Conservation (phyloP, 2,888 invertebrate genomes). For the Hemithea aestivaria region DNA sequence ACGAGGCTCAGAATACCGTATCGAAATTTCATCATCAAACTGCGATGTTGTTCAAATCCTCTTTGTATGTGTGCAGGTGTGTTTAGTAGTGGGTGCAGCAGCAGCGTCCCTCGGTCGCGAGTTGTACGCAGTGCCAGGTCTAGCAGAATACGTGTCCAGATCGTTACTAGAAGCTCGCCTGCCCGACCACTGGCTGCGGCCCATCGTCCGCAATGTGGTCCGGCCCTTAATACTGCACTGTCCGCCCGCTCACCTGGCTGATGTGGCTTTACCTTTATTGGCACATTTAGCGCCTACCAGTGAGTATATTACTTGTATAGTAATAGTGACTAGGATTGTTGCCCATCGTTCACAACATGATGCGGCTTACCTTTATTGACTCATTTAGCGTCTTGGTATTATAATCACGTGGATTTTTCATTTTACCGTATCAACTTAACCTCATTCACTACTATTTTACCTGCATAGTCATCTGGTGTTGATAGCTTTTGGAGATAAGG, state of each 20-base stretch:
- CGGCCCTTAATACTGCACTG: conserved; percentile 92
- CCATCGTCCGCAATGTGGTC: conserved; percentile 89
- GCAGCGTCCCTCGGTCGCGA: conserved; percentile 90
- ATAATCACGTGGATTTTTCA: too few species aligned
- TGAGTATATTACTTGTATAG: conserved; percentile 62
- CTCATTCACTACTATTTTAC: too few species aligned
- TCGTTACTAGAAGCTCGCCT: conserved; percentile 86
- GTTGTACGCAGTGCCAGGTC: conserved; percentile 87
- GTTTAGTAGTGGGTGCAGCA: conserved; percentile 80
- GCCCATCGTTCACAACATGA: too few species aligned
- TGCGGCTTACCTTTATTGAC: too few species aligned
- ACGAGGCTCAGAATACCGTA: too few species aligned
- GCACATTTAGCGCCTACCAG: conserved; percentile 88
- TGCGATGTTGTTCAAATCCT: too few species aligned
- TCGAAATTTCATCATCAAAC: too few species aligned
- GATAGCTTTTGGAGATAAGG: too few species aligned
- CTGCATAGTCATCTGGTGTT: too few species aligned
- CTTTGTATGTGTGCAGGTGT: conserved; percentile 61
- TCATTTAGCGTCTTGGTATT: too few species aligned
- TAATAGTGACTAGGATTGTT: too few species aligned
- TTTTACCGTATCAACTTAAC: too few species aligned
- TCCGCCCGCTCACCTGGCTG: conserved; percentile 87
- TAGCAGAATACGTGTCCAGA: conserved; percentile 85
- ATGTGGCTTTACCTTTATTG: conserved; percentile 88
- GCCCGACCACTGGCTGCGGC: conserved; percentile 91